Evolutionary conservation across 2,888 invertebrate species (phyloP).

Genomic region (Zygogramma bicolorata): DNA sequence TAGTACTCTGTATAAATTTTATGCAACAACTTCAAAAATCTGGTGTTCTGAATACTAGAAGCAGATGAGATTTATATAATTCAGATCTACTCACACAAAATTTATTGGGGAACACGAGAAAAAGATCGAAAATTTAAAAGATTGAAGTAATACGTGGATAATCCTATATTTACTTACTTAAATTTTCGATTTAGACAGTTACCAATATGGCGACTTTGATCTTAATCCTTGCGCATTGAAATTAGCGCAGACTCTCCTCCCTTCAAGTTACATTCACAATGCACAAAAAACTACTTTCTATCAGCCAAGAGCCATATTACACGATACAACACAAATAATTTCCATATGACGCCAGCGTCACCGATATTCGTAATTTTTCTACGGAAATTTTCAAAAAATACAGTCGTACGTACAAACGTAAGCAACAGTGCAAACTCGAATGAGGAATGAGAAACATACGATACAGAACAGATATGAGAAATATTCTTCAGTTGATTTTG

Average conservation of each 20-base stretch:
- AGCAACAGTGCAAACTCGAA: no score
- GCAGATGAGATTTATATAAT: constrained; percentile 31
- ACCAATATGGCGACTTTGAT: constrained; percentile 67
- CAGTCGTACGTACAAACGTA: no score
- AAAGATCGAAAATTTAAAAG: constrained; percentile 42
- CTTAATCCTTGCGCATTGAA: constrained; percentile 58
- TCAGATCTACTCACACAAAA: constrained; percentile 57
- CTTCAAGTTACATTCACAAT: neutral
- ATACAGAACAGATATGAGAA: no score
- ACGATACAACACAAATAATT: neutral
- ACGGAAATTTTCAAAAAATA: no score
- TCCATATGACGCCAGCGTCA: no score
- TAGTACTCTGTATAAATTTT: constrained; percentile 58
- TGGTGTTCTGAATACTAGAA: constrained; percentile 40
- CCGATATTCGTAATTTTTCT: no score
- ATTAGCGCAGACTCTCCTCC: constrained; percentile 46
- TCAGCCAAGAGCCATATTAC: neutral
- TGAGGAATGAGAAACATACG: no score
- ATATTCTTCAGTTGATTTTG: no score
- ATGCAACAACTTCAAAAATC: constrained; percentile 59
- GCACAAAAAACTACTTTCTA: neutral
- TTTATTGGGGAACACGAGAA: constrained; percentile 46
- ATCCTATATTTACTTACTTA: constrained; percentile 66
- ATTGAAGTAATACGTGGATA: constrained; percentile 52
- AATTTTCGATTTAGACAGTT: constrained; percentile 67